phyloP scores from a whole-genome alignment of 2,113 vertebrate genomes.

The Penelope pileata region DNA sequence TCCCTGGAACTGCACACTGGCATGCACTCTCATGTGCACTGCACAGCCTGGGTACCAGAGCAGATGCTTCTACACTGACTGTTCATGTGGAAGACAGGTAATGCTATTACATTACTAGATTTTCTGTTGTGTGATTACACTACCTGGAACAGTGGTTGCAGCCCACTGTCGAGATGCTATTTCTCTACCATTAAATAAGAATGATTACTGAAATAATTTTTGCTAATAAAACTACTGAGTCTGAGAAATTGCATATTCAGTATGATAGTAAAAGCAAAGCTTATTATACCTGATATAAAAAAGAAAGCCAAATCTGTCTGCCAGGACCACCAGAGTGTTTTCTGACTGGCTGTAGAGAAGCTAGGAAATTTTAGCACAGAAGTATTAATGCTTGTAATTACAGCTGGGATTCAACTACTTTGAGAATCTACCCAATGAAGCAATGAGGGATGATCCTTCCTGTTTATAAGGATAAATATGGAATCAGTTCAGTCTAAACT shows the following conservation, averaged over 20 bases:
- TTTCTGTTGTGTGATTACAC: not conserved
- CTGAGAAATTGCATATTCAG: not conserved
- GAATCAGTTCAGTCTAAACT: not conserved
- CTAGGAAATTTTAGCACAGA: not conserved
- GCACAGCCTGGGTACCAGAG: conserved; percentile 52
- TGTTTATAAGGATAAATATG: not conserved
- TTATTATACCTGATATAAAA: not conserved
- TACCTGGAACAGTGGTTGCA: not conserved
- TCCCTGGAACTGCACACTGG: conserved; percentile 51
- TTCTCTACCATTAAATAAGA: conserved; percentile 21
- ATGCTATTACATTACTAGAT: conserved; percentile 42
- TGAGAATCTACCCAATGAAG: not conserved
- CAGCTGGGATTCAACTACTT: not conserved
- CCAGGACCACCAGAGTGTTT: not conserved
- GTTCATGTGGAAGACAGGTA: conserved; percentile 56
- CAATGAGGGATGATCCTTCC: not conserved
- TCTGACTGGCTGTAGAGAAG: not conserved
- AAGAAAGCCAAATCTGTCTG: not conserved
- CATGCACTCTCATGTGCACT: conserved; percentile 42
- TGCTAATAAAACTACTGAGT: not conserved
- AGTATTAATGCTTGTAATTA: not conserved
- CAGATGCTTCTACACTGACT: conserved; percentile 60
- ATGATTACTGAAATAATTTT: not conserved
- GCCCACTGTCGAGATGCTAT: not conserved
- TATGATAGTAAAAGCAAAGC: not conserved